Evolutionary conservation across 64 coral and sea anemone genomes (phyloP).

Genomic region (Stylophora pistillata): DNA sequence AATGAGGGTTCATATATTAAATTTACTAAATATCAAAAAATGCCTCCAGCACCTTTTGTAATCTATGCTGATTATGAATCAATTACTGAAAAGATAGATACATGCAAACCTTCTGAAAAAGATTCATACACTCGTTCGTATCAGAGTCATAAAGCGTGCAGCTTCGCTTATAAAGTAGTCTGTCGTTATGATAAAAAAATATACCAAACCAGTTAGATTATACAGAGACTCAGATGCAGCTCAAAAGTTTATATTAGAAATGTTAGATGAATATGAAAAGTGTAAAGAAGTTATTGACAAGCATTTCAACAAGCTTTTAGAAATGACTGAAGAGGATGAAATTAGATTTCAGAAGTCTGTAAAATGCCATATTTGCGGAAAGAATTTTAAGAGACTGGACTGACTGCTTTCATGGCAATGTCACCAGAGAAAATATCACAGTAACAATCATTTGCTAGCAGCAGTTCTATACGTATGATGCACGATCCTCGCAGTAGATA

Average conservation of each 20-base stretch:
- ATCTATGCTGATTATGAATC: constrained; percentile 23
- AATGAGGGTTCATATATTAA: neutral
- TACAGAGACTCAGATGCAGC: constrained; percentile 5
- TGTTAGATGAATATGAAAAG: neutral
- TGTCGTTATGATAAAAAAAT: constrained; percentile 29
- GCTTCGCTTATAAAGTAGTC: neutral
- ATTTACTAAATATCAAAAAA: neutral
- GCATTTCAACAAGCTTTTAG: neutral
- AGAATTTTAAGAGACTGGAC: too few relatives aligned
- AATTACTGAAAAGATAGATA: constrained; percentile 2
- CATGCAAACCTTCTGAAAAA: neutral
- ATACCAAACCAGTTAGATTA: neutral
- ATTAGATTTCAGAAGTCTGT: too few relatives aligned
- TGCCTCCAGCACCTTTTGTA: neutral
- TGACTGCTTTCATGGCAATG: too few relatives aligned
- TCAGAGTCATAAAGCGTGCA: neutral
- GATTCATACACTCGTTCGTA: neutral
- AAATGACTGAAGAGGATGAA: too few relatives aligned
- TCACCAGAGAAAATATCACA: too few relatives aligned
- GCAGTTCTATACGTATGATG: too few relatives aligned
- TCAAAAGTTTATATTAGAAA: neutral
- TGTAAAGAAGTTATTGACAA: neutral
- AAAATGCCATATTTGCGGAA: too few relatives aligned
- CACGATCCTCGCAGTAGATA: too few relatives aligned
- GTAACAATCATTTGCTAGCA: too few relatives aligned